Evolutionary conservation across 2,797 vertebrate genomes (phyloP).

Genomic region (Poecilia wingei): DNA sequence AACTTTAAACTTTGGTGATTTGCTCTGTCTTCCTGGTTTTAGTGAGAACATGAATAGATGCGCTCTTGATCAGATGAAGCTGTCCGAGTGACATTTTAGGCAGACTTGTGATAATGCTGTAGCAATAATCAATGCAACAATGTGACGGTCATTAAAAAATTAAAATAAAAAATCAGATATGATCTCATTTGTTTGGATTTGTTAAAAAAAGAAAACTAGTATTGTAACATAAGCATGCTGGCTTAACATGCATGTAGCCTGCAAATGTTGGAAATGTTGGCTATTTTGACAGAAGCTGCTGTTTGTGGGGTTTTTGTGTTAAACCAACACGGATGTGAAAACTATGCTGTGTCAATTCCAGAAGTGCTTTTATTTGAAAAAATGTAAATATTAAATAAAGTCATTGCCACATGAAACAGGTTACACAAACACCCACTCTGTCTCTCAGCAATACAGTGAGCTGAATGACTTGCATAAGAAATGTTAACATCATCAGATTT

Average conservation of each 20-base stretch:
- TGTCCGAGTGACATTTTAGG: no score
- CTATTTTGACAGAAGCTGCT: not conserved
- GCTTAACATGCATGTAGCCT: not conserved
- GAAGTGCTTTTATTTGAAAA: slow-evolving; percentile 14
- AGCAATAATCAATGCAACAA: no score
- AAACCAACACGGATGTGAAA: not conserved
- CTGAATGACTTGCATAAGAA: not conserved
- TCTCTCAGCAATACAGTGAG: not conserved
- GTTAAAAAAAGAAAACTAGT: no score
- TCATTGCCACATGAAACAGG: not conserved
- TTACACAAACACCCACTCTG: not conserved
- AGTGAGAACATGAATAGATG: no score
- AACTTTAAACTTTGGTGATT: no score
- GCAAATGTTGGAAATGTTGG: not conserved
- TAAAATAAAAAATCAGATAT: not conserved
- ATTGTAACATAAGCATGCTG: not conserved
- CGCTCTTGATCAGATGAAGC: no score
- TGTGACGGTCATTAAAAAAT: no score
- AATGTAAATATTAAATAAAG: not conserved
- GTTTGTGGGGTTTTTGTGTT: not conserved
- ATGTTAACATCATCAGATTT: not conserved
- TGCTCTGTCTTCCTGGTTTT: no score
- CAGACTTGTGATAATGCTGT: no score
- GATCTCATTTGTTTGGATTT: not conserved
- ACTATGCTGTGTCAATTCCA: not conserved